Evolutionary conservation across 2,888 invertebrate genomes (phyloP).

Genomic region (Nymphalis polychloros): DNA sequence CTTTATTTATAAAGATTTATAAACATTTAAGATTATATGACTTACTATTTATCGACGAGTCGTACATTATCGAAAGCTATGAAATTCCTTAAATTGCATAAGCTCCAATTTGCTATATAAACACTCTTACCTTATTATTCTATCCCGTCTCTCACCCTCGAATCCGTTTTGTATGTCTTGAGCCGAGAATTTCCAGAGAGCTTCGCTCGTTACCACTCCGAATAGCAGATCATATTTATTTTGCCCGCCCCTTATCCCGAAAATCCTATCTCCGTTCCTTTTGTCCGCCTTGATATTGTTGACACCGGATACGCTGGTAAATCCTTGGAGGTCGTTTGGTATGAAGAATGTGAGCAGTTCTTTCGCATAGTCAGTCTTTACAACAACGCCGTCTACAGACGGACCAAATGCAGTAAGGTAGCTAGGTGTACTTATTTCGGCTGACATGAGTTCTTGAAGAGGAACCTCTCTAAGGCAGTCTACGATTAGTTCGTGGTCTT

Average conservation of each 20-base stretch:
- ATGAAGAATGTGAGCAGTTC: conserved; percentile 87
- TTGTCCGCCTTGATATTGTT: conserved; percentile 82
- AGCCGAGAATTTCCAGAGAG: conserved; percentile 94
- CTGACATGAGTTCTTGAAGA: conserved; percentile 87
- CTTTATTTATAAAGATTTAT: background rate
- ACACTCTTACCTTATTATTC: conserved; percentile 85
- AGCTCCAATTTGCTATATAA: conserved; percentile 74
- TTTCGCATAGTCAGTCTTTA: conserved; percentile 93
- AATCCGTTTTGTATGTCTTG: conserved; percentile 93
- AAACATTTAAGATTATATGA: background rate
- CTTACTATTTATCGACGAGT: background rate
- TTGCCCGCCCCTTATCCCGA: conserved; percentile 79
- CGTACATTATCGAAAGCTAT: conserved; percentile 16
- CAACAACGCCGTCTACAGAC: conserved; percentile 96
- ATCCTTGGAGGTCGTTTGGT: conserved; percentile 84
- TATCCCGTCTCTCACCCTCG: conserved; percentile 93
- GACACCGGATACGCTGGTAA: conserved; percentile 83
- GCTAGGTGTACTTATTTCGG: conserved; percentile 89
- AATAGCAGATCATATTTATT: conserved; percentile 93
- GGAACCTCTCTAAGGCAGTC: conserved; percentile 91
- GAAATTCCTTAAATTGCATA: conserved; percentile 35
- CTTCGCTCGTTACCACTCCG: conserved; percentile 95
- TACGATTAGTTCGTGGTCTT: conserved; percentile 91
- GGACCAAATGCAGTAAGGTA: conserved; percentile 95
- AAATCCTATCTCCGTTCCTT: conserved; percentile 83